A percentile compares a stretch with the other conserved stretches of the same genome.
Evolutionary conservation across 1,140 invertebrate species (phyloP).

Genomic region (Drosophila repletoides): DNA sequence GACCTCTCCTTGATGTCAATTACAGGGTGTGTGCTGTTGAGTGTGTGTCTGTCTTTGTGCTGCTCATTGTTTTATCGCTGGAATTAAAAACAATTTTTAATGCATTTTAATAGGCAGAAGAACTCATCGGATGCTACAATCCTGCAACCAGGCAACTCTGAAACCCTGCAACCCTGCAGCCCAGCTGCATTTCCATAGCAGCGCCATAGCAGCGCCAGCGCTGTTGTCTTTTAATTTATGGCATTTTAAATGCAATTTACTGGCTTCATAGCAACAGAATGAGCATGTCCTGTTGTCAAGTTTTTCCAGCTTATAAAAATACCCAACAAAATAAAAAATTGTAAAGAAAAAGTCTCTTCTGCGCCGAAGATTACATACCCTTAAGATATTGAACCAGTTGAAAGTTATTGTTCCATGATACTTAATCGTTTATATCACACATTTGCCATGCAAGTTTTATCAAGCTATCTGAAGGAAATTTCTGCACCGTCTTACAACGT

Average conservation of each 20-base stretch:
- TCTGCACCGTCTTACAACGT: no score
- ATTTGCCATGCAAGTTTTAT: no score
- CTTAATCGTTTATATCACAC: no score
- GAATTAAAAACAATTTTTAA: slow-evolving; percentile 69
- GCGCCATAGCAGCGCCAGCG: no score
- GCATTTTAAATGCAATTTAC: slow-evolving; percentile 77
- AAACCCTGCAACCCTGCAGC: no score
- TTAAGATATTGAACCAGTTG: no score
- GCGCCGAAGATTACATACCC: no score
- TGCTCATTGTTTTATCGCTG: slow-evolving; percentile 12
- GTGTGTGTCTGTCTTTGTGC: background rate
- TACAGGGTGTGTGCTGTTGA: background rate
- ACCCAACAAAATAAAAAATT: background rate
- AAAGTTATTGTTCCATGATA: no score
- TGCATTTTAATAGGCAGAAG: slow-evolving; percentile 62
- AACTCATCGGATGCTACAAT: background rate
- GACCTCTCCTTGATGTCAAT: slow-evolving; percentile 17
- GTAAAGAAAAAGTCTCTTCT: background rate
- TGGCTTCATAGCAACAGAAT: slow-evolving; percentile 18
- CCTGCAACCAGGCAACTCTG: slow-evolving; percentile 5
- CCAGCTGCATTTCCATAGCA: no score
- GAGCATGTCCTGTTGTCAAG: slow-evolving; percentile 8
- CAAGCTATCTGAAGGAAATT: no score
- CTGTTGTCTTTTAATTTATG: slow-evolving; percentile 71
- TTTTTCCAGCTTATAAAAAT: slow-evolving; percentile 17